Evolutionary conservation across 2,888 invertebrate genomes (phyloP).

Genomic region (Dasysyrphus albostriatus): DNA sequence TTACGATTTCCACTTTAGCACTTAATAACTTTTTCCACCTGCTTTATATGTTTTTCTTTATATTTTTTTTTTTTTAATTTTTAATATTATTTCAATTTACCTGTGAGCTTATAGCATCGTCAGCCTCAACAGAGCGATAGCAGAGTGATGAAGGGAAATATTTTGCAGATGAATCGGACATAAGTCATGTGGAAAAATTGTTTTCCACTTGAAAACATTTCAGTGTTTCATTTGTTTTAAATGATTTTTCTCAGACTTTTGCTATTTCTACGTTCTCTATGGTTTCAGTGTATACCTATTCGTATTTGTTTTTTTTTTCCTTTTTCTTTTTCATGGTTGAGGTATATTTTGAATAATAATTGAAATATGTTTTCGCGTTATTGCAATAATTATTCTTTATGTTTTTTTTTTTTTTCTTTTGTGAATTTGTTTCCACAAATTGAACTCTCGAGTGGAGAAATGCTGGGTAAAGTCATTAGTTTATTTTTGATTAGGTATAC

Average conservation of each 20-base stretch:
- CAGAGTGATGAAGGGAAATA: neutral
- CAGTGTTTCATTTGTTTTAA: slow-evolving; percentile 73
- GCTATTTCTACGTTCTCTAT: slow-evolving; percentile 10
- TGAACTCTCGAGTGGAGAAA: slow-evolving; percentile 67
- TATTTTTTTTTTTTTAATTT: slow-evolving; percentile 7
- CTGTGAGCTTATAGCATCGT: neutral
- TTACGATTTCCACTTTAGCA: slow-evolving; percentile 72
- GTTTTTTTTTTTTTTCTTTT: slow-evolving; percentile 53
- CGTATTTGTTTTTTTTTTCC: no score
- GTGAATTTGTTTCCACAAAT: slow-evolving; percentile 58
- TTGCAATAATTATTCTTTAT: slow-evolving; percentile 19
- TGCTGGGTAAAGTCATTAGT: slow-evolving; percentile 54
- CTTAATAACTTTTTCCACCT: slow-evolving; percentile 72
- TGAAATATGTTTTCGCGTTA: slow-evolving; percentile 35
- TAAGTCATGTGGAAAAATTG: slow-evolving; percentile 76
- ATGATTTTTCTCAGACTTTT: slow-evolving; percentile 69
- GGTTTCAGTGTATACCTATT: neutral
- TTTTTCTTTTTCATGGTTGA: neutral
- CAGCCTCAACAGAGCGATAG: neutral
- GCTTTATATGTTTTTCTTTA: slow-evolving; percentile 27
- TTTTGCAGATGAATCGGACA: slow-evolving; percentile 50
- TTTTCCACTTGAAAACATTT: slow-evolving; percentile 76
- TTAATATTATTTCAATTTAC: slow-evolving; percentile 22
- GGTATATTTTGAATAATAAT: slow-evolving; percentile 22
- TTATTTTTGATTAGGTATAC: slow-evolving; percentile 19